These are phyloP conservation scores for Cephus cinctus DNA, from an alignment of 1,140 invertebrate genomes.

Conservation along the genomic window DNA sequence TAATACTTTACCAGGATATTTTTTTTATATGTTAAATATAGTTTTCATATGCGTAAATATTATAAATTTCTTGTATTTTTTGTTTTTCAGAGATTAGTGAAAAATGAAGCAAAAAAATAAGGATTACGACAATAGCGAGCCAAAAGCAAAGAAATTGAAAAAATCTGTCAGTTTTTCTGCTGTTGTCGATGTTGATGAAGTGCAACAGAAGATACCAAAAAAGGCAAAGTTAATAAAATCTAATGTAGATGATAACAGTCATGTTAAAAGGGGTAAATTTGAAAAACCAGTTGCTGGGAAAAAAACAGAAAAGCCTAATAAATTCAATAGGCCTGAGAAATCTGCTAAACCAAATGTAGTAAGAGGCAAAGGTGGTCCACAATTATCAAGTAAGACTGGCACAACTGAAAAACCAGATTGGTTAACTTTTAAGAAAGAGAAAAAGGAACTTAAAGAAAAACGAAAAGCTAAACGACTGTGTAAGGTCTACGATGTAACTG, in stretches of 20 bases:
- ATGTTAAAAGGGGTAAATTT: slow-evolving; percentile 11
- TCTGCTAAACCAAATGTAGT: background rate
- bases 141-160: background rate
- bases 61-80: too few relatives aligned
- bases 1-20: too few relatives aligned
- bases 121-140: background rate
- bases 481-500: slow-evolving; percentile 67
- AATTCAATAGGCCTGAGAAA: slow-evolving; percentile 1
- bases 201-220: background rate
- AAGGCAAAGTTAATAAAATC: slow-evolving; percentile 10
- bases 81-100: background rate
- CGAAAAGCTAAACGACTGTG: slow-evolving; percentile 60
- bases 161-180: background rate
- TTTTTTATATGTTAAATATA: too few relatives aligned
- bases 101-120: slow-evolving; percentile 20
- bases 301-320: slow-evolving; percentile 1
- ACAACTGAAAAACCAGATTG: slow-evolving; percentile 66
- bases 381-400: background rate
- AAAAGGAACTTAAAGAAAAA: slow-evolving; percentile 65
- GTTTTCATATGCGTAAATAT: too few relatives aligned
- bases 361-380: background rate
- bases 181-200: background rate
- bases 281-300: slow-evolving; percentile 1
- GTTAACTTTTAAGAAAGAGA: slow-evolving; percentile 71
- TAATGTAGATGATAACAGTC: slow-evolving; percentile 16